Evolutionary conservation across 1,140 invertebrate species (phyloP), one percentile per base, ranked within the genome.

Genomic region (Lepidurus arcticus): DNA sequence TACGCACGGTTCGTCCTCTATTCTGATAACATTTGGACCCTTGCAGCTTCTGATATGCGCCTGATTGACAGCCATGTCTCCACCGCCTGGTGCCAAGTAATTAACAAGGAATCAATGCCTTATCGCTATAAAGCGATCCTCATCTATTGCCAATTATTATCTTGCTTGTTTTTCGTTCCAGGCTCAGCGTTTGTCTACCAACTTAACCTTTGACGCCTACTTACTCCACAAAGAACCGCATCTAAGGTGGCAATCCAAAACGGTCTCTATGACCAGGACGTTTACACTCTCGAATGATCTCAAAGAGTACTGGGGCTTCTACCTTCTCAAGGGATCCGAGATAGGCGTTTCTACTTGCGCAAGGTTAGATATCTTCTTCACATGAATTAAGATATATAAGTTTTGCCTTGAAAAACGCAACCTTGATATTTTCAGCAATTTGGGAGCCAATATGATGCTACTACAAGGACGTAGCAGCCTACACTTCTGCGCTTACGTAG

Each of bases 241-340:
- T 79, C 82, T 91, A 7, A 85, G 87, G 1, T 82, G 84, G 1
- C 86, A 89, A 42, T 81, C 87, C 16, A 86, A 89, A 16, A 88
- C 87, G 0, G 86, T 92, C 7, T 87, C 88, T 9, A 92, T 93
- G 90, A 89, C 88, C 1, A 86, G 92, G 74, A 86, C 91, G 79
- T 82, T 93, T 76, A 85, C 88, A 13, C 83, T 93, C n/a, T 88
- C 91, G 77, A 92, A 93, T 81, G 92, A 93, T 81, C 91, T 91
- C 86, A 93, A 93, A 83, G 92, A 93, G 83, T 93, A 93, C 82
- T 93, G 92, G 92, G 92, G 92, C 9, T 93, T 93, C 83, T 93
- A 93, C 83, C 84, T 94, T n/a, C 85, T 92, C 1, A 87, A 88
- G 81, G 92, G 91, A 3, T 92, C 92, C 11, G 88, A 87, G 7